Evolutionary conservation across 2,113 vertebrate genomes (phyloP).

Genomic region (Manacus vitellinus): DNA sequence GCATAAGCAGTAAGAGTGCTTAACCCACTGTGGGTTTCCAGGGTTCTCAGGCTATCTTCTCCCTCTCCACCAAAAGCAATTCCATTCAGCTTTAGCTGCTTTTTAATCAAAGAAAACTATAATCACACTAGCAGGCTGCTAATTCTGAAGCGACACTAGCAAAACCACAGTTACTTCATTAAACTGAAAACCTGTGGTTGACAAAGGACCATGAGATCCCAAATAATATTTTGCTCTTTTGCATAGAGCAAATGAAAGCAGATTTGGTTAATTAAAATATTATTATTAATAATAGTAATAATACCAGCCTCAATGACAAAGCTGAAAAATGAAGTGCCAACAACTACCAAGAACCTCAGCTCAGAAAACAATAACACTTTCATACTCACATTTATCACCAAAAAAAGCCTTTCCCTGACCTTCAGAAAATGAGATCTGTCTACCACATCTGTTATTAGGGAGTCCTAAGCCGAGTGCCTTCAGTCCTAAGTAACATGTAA

Average conservation of each 20-base stretch:
- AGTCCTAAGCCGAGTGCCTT: not conserved
- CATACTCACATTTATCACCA: not conserved
- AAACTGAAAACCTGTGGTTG: constrained; percentile 13
- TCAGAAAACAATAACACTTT: not conserved
- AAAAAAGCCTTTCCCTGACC: constrained; percentile 66
- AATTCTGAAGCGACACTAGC: constrained; percentile 55
- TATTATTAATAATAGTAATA: not conserved
- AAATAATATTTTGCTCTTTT: constrained; percentile 13
- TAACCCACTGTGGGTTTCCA: constrained; percentile 12
- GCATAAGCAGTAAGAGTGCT: not conserved
- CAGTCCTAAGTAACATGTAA: not conserved
- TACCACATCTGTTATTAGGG: not conserved
- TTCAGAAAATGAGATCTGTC: constrained; percentile 38
- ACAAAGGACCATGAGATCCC: not conserved
- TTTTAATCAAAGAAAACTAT: constrained; percentile 63
- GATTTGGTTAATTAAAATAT: not conserved
- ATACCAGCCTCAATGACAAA: not conserved
- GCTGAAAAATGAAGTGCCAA: not conserved
- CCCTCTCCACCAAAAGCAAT: not conserved
- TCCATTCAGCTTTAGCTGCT: not conserved
- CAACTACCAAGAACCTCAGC: not conserved
- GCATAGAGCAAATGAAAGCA: not conserved
- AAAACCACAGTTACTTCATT: constrained; percentile 31
- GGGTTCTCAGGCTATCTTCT: not conserved
- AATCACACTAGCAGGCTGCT: constrained; percentile 40